Percentiles rank a stretch among this genome's conserved stretches.
These are phyloP conservation scores for Microcebus griseorufus DNA, from an alignment of 2,113 vertebrate species.

Conservation along the genomic window DNA sequence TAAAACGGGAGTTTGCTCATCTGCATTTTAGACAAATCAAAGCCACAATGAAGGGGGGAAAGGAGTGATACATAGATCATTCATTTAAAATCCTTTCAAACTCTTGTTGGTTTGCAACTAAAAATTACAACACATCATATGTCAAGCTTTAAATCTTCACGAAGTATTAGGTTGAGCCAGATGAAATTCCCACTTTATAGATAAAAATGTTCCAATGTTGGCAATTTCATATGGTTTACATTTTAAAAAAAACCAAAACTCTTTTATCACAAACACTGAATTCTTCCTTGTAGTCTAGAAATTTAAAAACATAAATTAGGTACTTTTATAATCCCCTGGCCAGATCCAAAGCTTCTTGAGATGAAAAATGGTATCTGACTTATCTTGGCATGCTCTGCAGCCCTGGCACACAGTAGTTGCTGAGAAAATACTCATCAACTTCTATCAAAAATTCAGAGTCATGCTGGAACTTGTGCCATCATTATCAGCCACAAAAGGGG, in stretches of 20 bases:
- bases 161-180: neutral
- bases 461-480: neutral
- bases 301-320: neutral
- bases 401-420: neutral
- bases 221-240: neutral
- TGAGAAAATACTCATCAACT: neutral
- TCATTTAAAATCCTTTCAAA: conserved; percentile 6
- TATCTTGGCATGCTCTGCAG: neutral
- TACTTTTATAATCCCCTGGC: neutral
- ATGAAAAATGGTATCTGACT: neutral
- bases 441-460: neutral
- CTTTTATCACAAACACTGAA: neutral
- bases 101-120: neutral
- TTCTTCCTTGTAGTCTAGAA: neutral
- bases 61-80: neutral
- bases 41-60: neutral
- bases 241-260: neutral
- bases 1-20: neutral
- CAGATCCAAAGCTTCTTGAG: neutral
- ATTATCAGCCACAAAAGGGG: neutral
- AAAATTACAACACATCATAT: neutral
- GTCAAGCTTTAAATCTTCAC: neutral
- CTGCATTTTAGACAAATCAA: neutral
- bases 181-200: neutral
- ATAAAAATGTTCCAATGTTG: neutral